These are phyloP conservation scores for Ditylenchus dipsaci DNA, from an alignment of 1,140 invertebrate species.

Conservation along the genomic window DNA sequence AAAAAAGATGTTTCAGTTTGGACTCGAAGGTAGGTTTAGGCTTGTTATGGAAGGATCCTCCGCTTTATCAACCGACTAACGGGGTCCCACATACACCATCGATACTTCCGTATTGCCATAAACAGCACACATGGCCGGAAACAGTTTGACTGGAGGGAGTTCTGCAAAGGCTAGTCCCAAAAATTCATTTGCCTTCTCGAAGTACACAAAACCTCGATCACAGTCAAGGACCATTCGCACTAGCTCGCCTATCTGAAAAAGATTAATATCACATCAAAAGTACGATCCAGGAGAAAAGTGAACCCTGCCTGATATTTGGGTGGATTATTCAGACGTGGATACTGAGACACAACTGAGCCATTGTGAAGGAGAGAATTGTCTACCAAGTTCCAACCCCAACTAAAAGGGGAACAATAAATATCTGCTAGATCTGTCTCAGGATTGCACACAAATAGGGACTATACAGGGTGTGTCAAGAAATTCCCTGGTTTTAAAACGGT, in stretches of 20 bases:
- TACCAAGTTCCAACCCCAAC: slow-evolving; percentile 83
- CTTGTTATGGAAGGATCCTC: no score
- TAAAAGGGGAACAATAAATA: background rate
- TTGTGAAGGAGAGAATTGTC: slow-evolving; percentile 95
- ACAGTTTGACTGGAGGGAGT: slow-evolving; percentile 84
- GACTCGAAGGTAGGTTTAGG: no score
- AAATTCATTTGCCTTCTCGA: slow-evolving; percentile 98
- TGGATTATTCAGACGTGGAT: slow-evolving; percentile 89
- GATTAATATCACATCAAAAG: slow-evolving; percentile 30
- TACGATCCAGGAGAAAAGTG: background rate
- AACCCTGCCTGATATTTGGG: slow-evolving; percentile 81
- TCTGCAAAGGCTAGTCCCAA: slow-evolving; percentile 93
- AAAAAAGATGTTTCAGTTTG: no score
- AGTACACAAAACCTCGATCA: slow-evolving; percentile 90
- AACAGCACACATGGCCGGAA: slow-evolving; percentile 91
- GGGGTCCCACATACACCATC: slow-evolving; percentile 87
- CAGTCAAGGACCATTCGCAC: slow-evolving; percentile 94
- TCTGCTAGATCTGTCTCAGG: background rate
- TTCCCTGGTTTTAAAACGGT: no score
- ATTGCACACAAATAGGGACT: no score
- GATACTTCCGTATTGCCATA: slow-evolving; percentile 99
- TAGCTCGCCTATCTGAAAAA: slow-evolving; percentile 81
- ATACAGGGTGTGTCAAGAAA: no score
- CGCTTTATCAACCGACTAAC: slow-evolving; percentile 29
- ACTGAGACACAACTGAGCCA: slow-evolving; percentile 88